phyloP scores from a whole-genome alignment of 2,113 vertebrate genomes.

The Perca flavescens region DNA sequence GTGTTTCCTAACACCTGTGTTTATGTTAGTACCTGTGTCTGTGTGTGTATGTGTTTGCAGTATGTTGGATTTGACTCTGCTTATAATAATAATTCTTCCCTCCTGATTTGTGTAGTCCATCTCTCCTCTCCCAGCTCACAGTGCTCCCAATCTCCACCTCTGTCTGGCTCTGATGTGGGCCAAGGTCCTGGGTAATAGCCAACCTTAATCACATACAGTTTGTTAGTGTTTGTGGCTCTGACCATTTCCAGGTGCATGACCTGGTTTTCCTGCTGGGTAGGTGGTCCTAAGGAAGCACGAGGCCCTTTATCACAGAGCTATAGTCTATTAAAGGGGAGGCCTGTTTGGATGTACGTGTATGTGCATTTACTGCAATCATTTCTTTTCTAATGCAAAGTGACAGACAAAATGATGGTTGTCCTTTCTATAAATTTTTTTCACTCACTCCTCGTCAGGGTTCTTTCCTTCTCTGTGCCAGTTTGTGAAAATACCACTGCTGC shows the following conservation, averaged over 20 bases:
- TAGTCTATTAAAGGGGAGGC: conserved; percentile 86
- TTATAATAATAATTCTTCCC: conserved; percentile 22
- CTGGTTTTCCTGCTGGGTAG: conserved; percentile 76
- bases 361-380: conserved; percentile 87
- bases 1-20: conserved; percentile 14
- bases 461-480: conserved; percentile 86
- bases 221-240: conserved; percentile 75
- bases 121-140: conserved; percentile 5
- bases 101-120: conserved; percentile 11
- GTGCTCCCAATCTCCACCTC: conserved; percentile 37
- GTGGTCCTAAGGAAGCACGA: conserved; percentile 79
- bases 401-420: conserved; percentile 90
- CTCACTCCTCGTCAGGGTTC: conserved; percentile 61
- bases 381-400: conserved; percentile 91
- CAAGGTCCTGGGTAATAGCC: conserved; percentile 71
- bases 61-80: conserved; percentile 14
- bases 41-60: conserved; percentile 2
- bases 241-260: conserved; percentile 82
- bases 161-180: conserved; percentile 56
- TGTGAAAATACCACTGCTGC: conserved; percentile 91
- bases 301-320: conserved; percentile 86
- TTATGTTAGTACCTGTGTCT: background rate
- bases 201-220: conserved; percentile 70
- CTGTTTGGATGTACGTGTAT: conserved; percentile 37
- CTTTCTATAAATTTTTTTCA: conserved; percentile 40